Conservation (phyloP, 1,140 invertebrate species). For the Schlechtendalia chinensis region DNA sequence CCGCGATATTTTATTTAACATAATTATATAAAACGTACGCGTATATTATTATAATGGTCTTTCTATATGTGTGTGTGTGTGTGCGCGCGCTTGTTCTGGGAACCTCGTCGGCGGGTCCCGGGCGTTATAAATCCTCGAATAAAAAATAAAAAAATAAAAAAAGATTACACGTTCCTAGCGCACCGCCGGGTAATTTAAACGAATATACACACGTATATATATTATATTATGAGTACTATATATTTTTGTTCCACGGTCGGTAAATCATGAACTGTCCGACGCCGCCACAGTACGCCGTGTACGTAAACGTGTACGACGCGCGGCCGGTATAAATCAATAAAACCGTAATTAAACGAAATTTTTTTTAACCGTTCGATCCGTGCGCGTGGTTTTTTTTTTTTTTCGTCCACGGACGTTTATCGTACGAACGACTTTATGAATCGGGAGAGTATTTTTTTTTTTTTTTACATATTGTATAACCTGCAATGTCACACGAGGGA, state of each 20-base stretch:
- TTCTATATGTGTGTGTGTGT: too few relatives aligned
- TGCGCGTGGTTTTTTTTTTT: conserved; percentile 19
- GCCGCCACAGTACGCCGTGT: too few relatives aligned
- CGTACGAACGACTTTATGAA: conserved; percentile 19
- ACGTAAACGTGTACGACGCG: not conserved
- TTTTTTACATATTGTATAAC: not conserved
- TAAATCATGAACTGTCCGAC: conserved; percentile 47
- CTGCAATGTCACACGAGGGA: not conserved
- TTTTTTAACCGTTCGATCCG: conserved; percentile 38
- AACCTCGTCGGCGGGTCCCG: conserved; percentile 6
- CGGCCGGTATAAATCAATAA: conserved; percentile 40
- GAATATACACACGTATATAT: conserved; percentile 32
- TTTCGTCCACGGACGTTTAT: not conserved
- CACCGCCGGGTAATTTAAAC: conserved; percentile 48
- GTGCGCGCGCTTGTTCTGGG: conserved; percentile 19
- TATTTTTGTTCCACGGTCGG: conserved; percentile 37
- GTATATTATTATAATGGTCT: conserved; percentile 26
- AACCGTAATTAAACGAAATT: conserved; percentile 46
- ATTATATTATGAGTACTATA: not conserved
- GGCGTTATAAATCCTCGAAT: conserved; percentile 47
- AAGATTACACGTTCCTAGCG: conserved; percentile 43
- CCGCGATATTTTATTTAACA: not conserved
- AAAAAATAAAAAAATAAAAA: conserved; percentile 40
- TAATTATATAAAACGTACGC: not conserved
- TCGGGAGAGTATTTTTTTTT: conserved; percentile 26